These are phyloP conservation scores for Deroplatys truncata DNA, from an alignment of 2,888 invertebrate genomes.

Conservation along the genomic window DNA sequence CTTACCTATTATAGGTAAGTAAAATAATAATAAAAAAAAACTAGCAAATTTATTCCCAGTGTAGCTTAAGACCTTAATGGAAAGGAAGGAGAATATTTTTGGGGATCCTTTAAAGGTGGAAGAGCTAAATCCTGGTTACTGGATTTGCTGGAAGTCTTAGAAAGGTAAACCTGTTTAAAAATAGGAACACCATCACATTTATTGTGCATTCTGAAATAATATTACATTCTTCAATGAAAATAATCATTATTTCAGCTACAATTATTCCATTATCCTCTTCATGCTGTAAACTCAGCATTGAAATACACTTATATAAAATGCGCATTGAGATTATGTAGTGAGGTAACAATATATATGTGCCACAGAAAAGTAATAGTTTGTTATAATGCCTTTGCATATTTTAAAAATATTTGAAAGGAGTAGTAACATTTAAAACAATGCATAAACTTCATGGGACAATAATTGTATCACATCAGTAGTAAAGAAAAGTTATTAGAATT, in stretches of 20 bases:
- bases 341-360: slow-evolving; percentile 6
- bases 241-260: neutral
- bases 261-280: neutral
- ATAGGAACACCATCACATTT: neutral
- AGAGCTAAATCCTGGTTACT: no score
- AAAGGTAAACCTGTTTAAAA: neutral
- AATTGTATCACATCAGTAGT: neutral
- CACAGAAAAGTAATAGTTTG: neutral
- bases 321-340: neutral
- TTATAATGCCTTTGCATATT: neutral
- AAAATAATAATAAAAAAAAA: no score
- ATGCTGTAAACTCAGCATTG: slow-evolving; percentile 7
- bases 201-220: neutral
- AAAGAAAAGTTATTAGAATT: neutral
- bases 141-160: neutral
- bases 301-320: slow-evolving; percentile 10
- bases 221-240: neutral
- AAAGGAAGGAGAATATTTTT: no score
- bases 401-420: neutral
- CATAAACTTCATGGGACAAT: neutral
- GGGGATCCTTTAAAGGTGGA: no score
- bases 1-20: no score
- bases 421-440: neutral
- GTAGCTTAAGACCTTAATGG: no score
- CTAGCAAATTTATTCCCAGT: no score